Evolutionary conservation across 2,113 vertebrate genomes (phyloP), one percentile per base, ranked within the genome.

Genomic region (Deroptyus accipitrinus): DNA sequence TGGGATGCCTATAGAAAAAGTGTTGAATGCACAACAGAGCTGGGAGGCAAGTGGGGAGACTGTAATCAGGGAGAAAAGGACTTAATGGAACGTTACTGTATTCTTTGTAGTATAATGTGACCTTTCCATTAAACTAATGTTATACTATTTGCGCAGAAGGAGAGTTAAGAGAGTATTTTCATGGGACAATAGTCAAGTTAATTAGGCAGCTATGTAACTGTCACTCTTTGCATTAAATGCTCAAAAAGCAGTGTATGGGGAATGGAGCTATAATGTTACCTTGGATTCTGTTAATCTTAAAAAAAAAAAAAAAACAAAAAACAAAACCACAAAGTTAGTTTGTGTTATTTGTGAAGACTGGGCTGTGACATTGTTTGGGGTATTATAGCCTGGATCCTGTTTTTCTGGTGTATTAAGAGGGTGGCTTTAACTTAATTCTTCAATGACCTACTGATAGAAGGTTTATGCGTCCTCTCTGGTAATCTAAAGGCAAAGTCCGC

Each of bases 81-180:
- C 74, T 41, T 82, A 91, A 80, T 74, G 61, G 92, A 93, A 94
- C 80, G 59, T 93, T 73, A 67, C 88, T 83, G 15, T 31, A 4
- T 96, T 91, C 77, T 86, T 94, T 86, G 88, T 94, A 63, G 89
- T 70, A 67, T 91, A 90, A 89, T 81, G 63, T 94, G 95, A 94
- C 94, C 90, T 96, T 97, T 95, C 80, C 76, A 44, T 94, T 95
- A 93, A 79, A 94, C 91, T 91, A 94, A 86, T 11, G 15, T 86
- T 73, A 42, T 88, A 67, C 69, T 77, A 55, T 84, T 92, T 91
- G 68, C 78, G 91, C 73, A 84, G 74, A 94, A 92, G 68, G 62
- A 92, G 78, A 94, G 55, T 57, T 49, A 90, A 91, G 75, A 49
- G 68, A 66, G 23, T 90, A 73, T 92, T 96, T 96, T 92, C 68